Percentiles rank a stretch among this genome's conserved stretches.
Evolutionary conservation across 2,888 invertebrate genomes (phyloP).

Genomic region (Iselma pallidipennis): DNA sequence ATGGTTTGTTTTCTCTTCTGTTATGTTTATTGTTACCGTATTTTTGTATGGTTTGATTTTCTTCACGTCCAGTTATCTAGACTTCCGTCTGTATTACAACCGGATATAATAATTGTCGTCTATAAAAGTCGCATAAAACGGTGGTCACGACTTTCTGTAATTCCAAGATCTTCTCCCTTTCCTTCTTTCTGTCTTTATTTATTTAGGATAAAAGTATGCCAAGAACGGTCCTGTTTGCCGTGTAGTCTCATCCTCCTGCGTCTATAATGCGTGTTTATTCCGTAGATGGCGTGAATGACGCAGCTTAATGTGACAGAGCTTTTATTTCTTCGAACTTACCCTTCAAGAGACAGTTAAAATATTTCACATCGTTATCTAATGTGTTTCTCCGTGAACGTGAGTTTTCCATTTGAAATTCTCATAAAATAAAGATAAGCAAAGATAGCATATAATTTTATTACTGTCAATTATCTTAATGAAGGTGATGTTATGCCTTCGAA

Average conservation of each 20-base stretch:
- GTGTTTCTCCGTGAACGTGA: too few species aligned
- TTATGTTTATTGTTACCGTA: neutral
- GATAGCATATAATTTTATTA: neutral
- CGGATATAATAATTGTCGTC: neutral
- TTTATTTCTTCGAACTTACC: neutral
- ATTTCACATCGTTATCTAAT: too few species aligned
- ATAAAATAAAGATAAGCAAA: neutral
- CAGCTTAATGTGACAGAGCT: conserved; percentile 3
- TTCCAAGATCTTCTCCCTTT: neutral
- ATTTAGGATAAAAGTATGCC: conserved; percentile 15
- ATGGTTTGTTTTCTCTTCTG: too few species aligned
- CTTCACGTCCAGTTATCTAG: neutral
- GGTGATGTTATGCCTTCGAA: too few species aligned
- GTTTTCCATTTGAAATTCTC: too few species aligned
- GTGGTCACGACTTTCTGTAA: neutral
- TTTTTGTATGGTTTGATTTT: neutral
- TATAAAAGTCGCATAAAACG: neutral
- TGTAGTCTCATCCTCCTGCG: conserved; percentile 19
- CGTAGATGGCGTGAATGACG: conserved; percentile 16
- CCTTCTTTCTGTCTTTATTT: neutral
- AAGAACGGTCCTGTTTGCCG: conserved; percentile 9
- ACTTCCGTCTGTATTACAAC: neutral
- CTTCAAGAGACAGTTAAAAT: neutral
- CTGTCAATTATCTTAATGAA: neutral
- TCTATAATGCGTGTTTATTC: conserved; percentile 25